A percentile compares a stretch with the other conserved stretches of the same genome.
phyloP scores from a whole-genome alignment of 92 coral and sea anemone species.

The Pocillopora meandrina region DNA sequence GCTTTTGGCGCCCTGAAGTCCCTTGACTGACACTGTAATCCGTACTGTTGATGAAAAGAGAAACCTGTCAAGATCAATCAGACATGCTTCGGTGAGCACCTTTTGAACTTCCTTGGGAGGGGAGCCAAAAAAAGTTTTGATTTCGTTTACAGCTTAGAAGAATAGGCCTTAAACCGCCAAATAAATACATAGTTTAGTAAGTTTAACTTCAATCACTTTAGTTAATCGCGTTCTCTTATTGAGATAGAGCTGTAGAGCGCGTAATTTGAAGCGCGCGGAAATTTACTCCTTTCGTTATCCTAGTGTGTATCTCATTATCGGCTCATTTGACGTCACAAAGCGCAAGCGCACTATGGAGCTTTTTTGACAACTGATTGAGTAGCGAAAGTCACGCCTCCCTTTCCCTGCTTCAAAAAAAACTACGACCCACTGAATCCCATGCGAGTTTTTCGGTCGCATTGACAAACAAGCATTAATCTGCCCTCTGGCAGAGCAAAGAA shows the following conservation, averaged over 20 bases:
- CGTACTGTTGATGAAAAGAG: slow-evolving; percentile 34
- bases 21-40: slow-evolving; percentile 60
- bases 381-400: slow-evolving; percentile 78
- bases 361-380: slow-evolving; percentile 60
- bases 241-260: background rate
- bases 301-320: slow-evolving; percentile 33
- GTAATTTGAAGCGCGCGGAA: slow-evolving; percentile 18
- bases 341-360: slow-evolving; percentile 48
- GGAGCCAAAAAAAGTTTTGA: slow-evolving; percentile 32
- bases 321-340: slow-evolving; percentile 49
- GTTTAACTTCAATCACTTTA: background rate
- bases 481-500: slow-evolving; percentile 75
- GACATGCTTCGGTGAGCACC: slow-evolving; percentile 36
- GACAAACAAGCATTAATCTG: slow-evolving; percentile 74
- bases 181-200: background rate
- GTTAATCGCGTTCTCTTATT: background rate
- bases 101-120: slow-evolving; percentile 48
- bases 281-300: slow-evolving; percentile 30
- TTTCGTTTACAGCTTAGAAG: background rate
- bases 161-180: background rate
- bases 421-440: slow-evolving; percentile 80
- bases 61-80: slow-evolving; percentile 72
- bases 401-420: slow-evolving; percentile 42
- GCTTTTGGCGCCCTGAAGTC: slow-evolving; percentile 72
- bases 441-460: slow-evolving; percentile 88